These are phyloP conservation scores for Tragelaphus strepsiceros DNA, from an alignment of 2,113 vertebrate genomes.

Conservation along the genomic window DNA sequence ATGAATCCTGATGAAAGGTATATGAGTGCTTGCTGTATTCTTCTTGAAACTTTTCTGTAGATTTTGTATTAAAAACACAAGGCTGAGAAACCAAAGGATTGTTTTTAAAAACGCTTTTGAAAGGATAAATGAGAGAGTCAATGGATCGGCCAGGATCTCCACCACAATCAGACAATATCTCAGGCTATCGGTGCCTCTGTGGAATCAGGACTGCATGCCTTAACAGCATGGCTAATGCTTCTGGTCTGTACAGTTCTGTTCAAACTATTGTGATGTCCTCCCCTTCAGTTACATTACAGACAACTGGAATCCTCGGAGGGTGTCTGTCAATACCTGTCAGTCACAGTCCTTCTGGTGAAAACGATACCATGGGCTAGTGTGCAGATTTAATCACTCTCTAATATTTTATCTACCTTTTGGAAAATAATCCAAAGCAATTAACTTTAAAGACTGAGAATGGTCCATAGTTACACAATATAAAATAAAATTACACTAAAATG, in stretches of 20 bases:
- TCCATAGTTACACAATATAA: background rate
- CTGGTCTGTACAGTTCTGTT: background rate
- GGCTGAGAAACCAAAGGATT: background rate
- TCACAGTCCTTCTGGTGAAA: background rate
- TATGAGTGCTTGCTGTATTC: background rate
- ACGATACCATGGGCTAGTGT: background rate
- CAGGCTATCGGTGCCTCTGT: background rate
- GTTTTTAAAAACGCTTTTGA: rapidly evolving
- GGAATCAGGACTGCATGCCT: background rate
- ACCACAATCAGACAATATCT: background rate
- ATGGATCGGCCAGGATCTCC: background rate
- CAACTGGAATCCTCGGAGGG: background rate
- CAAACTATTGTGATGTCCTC: background rate
- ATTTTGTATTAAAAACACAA: background rate
- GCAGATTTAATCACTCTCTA: background rate
- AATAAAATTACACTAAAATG: slow-evolving; percentile 1
- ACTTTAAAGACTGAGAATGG: background rate
- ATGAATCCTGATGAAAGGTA: background rate
- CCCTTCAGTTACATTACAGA: background rate
- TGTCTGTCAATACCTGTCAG: background rate
- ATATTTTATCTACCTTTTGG: background rate
- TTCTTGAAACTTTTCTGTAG: background rate
- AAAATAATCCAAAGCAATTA: slow-evolving; percentile 21
- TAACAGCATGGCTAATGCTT: background rate
- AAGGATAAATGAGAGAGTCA: background rate